These are phyloP conservation scores for Acanthosoma haemorrhoidale DNA, from an alignment of 2,888 invertebrate species.

Conservation along the genomic window DNA sequence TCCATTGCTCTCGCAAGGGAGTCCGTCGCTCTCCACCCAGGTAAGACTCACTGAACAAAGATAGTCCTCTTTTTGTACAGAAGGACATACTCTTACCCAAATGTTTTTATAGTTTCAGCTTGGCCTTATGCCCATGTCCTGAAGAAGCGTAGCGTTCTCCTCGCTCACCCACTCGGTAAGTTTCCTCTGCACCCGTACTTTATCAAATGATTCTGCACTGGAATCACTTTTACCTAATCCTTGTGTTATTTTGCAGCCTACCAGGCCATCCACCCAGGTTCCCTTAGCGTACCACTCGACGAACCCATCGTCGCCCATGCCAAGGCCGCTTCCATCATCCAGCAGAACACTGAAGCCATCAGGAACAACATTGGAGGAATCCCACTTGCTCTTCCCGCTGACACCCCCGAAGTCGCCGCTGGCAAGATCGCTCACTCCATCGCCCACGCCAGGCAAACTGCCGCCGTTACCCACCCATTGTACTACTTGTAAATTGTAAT, in stretches of 20 bases:
- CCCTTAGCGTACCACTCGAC: constrained; percentile 43
- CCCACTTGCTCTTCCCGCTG: constrained; percentile 36
- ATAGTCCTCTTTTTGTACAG: background rate
- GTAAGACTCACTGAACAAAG: background rate
- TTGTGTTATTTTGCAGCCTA: background rate
- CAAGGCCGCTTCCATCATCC: constrained; percentile 47
- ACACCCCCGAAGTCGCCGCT: constrained; percentile 45
- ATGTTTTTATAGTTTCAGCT: background rate
- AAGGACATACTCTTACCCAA: background rate
- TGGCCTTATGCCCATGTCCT: background rate
- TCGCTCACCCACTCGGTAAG: background rate
- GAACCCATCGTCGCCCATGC: constrained; percentile 47
- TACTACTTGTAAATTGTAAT: background rate
- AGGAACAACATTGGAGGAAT: constrained; percentile 36
- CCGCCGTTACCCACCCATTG: constrained; percentile 41
- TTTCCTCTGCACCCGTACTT: background rate
- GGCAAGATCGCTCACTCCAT: constrained; percentile 46
- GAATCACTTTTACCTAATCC: too few relatives aligned
- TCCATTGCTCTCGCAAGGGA: constrained; percentile 3
- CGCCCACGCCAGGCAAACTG: constrained; percentile 44
- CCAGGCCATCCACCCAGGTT: constrained; percentile 32
- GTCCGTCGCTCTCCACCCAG: background rate
- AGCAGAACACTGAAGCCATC: constrained; percentile 44
- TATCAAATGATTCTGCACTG: background rate
- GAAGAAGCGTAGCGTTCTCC: constrained; percentile 16